These are phyloP conservation scores for Hirundichthys speculiger DNA, from an alignment of 2,113 vertebrate genomes.

Conservation along the genomic window DNA sequence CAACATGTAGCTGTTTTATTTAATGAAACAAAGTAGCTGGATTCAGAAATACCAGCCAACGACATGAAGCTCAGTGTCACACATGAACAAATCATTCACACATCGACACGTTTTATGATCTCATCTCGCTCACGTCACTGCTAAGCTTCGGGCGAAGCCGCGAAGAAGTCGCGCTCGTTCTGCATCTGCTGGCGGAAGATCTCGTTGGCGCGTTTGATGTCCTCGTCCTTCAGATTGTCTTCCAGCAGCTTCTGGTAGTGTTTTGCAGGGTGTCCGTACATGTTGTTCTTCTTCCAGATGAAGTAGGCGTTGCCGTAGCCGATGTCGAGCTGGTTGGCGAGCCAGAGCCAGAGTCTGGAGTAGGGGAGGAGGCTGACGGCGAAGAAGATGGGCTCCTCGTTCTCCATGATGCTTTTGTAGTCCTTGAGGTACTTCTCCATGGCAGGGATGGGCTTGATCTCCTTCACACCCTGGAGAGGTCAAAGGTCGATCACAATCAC, in stretches of 20 bases:
- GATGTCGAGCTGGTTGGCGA: neutral
- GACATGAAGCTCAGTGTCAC: too few relatives aligned
- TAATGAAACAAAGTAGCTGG: too few relatives aligned
- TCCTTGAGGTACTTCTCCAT: neutral
- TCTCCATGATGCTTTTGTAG: neutral
- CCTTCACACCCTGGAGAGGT: neutral
- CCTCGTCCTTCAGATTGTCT: neutral
- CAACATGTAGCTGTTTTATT: too few relatives aligned
- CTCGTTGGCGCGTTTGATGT: neutral
- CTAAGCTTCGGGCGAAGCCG: neutral
- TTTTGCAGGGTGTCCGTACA: rapidly evolving
- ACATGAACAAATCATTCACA: too few relatives aligned
- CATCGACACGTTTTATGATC: too few relatives aligned
- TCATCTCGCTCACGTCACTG: too few relatives aligned
- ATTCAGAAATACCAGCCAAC: too few relatives aligned
- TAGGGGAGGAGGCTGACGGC: slow-evolving; percentile 7
- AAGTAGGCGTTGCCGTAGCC: neutral
- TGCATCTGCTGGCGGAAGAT: slow-evolving; percentile 7
- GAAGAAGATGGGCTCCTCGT: neutral
- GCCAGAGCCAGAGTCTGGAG: slow-evolving; percentile 7
- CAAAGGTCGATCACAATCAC: neutral
- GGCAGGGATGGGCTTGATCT: neutral
- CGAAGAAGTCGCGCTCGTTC: neutral
- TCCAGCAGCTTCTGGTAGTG: rapidly evolving
- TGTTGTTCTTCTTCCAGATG: slow-evolving; percentile 6